phyloP scores from a whole-genome alignment of 2,113 vertebrate genomes.

The Aldabrachelys gigantea region DNA sequence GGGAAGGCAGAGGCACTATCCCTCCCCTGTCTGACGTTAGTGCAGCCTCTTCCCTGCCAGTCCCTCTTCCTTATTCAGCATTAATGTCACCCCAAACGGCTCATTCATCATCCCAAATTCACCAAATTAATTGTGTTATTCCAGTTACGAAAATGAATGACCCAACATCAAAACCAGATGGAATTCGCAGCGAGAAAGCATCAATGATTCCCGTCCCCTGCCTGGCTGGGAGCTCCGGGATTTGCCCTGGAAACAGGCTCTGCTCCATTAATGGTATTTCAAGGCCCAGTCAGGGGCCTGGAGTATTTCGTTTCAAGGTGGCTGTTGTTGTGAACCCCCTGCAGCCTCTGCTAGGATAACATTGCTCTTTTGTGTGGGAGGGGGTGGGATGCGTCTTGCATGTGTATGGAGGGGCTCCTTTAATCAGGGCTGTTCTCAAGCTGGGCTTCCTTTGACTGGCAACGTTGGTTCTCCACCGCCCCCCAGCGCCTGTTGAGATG shows the following conservation, averaged over 20 bases:
- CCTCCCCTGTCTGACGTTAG: neutral
- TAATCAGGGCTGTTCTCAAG: neutral
- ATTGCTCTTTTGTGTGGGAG: neutral
- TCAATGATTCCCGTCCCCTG: conserved; percentile 71
- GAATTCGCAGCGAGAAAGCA: conserved; percentile 67
- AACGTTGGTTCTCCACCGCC: too few relatives aligned
- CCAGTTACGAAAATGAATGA: conserved; percentile 68
- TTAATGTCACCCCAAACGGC: conserved; percentile 58
- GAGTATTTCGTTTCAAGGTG: neutral
- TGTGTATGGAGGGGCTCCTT: neutral
- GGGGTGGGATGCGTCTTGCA: neutral
- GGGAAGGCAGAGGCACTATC: neutral
- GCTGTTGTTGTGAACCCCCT: fast-evolving
- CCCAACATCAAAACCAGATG: conserved; percentile 67
- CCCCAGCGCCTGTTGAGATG: too few relatives aligned
- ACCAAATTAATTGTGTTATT: conserved; percentile 76
- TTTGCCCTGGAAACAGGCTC: neutral
- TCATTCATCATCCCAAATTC: conserved; percentile 52
- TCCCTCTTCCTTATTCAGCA: conserved; percentile 74
- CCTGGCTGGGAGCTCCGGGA: conserved; percentile 51
- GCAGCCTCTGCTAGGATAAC: fast-evolving
- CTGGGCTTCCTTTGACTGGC: neutral
- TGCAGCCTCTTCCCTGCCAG: neutral
- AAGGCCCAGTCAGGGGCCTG: neutral
- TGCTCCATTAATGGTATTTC: conserved; percentile 26